These are phyloP conservation scores for Gymnothorax reevesii DNA, from an alignment of 2,797 vertebrate species.

Conservation along the genomic window DNA sequence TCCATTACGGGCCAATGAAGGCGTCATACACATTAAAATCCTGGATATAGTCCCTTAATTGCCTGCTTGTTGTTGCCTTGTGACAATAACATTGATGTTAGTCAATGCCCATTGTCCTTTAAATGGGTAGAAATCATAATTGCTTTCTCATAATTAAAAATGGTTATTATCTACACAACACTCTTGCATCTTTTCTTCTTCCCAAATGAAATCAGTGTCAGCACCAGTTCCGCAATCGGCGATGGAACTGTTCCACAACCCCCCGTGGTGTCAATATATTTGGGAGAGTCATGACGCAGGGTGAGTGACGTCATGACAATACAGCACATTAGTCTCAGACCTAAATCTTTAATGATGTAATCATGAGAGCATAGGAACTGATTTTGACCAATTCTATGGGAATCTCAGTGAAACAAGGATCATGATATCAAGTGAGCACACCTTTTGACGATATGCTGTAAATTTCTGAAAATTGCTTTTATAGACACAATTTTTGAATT, in stretches of 20 bases:
- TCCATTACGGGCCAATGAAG: too few species aligned
- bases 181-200: background rate
- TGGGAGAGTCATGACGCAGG: constrained; percentile 75
- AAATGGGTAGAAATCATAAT: background rate
- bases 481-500: background rate
- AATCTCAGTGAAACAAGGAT: background rate
- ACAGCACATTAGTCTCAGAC: background rate
- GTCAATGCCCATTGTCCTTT: background rate
- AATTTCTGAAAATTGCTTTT: background rate
- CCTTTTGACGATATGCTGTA: background rate
- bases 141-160: background rate
- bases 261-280: constrained; percentile 78
- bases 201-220: constrained; percentile 66
- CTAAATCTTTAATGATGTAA: background rate
- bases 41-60: background rate
- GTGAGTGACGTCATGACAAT: constrained; percentile 43
- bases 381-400: background rate
- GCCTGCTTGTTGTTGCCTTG: background rate
- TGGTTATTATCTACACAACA: background rate
- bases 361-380: background rate
- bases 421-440: background rate
- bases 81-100: constrained; percentile 1
- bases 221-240: constrained; percentile 73
- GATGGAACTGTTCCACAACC: constrained; percentile 80
- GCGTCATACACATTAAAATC: background rate